Conservation (phyloP, 2,797 vertebrate genomes). For the Sarcophilus harrisii region DNA sequence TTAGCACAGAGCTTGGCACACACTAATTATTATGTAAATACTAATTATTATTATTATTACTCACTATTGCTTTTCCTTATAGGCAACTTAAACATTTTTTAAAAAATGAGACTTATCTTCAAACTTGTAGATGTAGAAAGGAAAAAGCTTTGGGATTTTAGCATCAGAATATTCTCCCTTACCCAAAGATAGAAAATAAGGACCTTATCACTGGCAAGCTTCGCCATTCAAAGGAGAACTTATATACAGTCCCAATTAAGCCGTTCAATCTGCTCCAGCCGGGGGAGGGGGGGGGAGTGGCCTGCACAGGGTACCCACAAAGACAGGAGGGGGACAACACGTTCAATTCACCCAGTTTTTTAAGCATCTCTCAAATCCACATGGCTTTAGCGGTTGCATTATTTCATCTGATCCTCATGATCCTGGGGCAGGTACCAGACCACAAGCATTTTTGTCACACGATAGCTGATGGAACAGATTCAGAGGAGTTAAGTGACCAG, state of each 20-base stretch:
- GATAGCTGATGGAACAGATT: not conserved
- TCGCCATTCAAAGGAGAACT: not conserved
- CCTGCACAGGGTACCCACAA: not conserved
- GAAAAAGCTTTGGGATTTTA: not conserved
- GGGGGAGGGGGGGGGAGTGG: fast-evolving
- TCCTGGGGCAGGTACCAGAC: not conserved
- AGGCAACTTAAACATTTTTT: too few species aligned
- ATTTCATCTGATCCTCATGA: not conserved
- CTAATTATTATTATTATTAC: too few species aligned
- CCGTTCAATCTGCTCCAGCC: not conserved
- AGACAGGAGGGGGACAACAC: fast-evolving
- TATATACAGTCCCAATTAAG: not conserved
- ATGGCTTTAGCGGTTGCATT: not conserved
- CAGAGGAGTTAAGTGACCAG: not conserved
- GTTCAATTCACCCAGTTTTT: not conserved
- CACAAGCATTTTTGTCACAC: not conserved
- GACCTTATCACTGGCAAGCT: not conserved
- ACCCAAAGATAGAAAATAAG: not conserved
- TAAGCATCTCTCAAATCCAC: not conserved
- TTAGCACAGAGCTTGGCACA: too few species aligned
- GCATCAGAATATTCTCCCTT: not conserved
- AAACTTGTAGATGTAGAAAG: not conserved
- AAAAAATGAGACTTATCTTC: too few species aligned
- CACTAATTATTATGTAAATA: too few species aligned
- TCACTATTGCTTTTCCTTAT: too few species aligned